These are phyloP conservation scores for Poicephalus gulielmi DNA, from an alignment of 2,113 vertebrate genomes.

Conservation along the genomic window DNA sequence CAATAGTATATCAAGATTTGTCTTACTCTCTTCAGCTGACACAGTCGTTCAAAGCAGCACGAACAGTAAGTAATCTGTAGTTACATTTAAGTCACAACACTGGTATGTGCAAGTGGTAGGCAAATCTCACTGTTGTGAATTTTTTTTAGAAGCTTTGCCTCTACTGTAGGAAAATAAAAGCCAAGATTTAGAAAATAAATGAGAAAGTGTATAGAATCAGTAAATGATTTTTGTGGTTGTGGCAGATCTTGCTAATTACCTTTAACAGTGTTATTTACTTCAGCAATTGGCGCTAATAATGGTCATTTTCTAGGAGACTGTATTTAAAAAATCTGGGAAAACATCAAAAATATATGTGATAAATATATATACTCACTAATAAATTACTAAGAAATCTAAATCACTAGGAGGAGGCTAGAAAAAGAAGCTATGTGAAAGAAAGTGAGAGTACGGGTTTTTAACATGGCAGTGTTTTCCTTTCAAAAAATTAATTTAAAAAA, in stretches of 20 bases:
- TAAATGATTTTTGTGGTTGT: neutral
- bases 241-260: neutral
- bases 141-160: neutral
- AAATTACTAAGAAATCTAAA: neutral
- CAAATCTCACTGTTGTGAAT: neutral
- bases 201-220: neutral
- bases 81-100: neutral
- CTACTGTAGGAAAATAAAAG: neutral
- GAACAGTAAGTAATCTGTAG: neutral
- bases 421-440: neutral
- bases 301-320: neutral
- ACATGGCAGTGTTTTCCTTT: neutral
- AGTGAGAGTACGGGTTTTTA: slow-evolving; percentile 1
- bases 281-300: neutral
- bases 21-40: neutral
- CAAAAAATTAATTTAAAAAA: neutral
- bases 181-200: neutral
- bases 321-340: neutral
- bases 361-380: neutral
- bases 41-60: neutral
- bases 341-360: neutral
- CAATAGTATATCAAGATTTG: neutral
- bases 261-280: neutral
- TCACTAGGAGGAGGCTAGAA: neutral
- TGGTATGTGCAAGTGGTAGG: neutral